phyloP scores from a whole-genome alignment of 2,888 invertebrate genomes.

The Druceiella hillmani region DNA sequence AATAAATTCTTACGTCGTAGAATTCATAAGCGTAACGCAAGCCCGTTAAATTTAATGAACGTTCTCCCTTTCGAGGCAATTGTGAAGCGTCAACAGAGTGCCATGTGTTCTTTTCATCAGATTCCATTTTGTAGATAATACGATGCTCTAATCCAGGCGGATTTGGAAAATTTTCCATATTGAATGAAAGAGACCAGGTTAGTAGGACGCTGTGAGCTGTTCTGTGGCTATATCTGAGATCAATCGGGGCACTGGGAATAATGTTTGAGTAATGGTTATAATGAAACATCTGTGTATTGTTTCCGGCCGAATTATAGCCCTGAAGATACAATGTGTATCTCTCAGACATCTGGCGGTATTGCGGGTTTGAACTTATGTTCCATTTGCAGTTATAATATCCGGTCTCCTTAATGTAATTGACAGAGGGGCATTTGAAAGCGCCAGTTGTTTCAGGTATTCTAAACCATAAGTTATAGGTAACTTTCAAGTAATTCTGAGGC shows the following conservation, averaged over 20 bases:
- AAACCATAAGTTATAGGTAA: no score
- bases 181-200: slow-evolving; percentile 42
- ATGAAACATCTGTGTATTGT: slow-evolving; percentile 30
- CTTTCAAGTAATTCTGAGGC: no score
- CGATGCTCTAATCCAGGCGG: slow-evolving; percentile 44
- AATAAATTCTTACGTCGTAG: slow-evolving; percentile 68
- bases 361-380: slow-evolving; percentile 44
- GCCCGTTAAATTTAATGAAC: slow-evolving; percentile 47
- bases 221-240: slow-evolving; percentile 7
- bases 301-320: slow-evolving; percentile 50
- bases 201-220: slow-evolving; percentile 29
- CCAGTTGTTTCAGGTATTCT: slow-evolving; percentile 24
- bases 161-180: slow-evolving; percentile 45
- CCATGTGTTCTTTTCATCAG: slow-evolving; percentile 40
- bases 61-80: slow-evolving; percentile 33
- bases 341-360: slow-evolving; percentile 47
- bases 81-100: slow-evolving; percentile 36
- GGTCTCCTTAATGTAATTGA: no score
- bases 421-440: no score
- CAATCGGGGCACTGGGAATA: slow-evolving; percentile 26
- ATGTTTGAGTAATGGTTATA: slow-evolving; percentile 49
- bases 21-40: slow-evolving; percentile 61
- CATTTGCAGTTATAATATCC: slow-evolving; percentile 39
- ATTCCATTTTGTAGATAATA: slow-evolving; percentile 48
- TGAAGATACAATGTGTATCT: slow-evolving; percentile 47